These are phyloP conservation scores for Xyrauchen texanus DNA, from an alignment of 2,113 vertebrate species.

Conservation along the genomic window DNA sequence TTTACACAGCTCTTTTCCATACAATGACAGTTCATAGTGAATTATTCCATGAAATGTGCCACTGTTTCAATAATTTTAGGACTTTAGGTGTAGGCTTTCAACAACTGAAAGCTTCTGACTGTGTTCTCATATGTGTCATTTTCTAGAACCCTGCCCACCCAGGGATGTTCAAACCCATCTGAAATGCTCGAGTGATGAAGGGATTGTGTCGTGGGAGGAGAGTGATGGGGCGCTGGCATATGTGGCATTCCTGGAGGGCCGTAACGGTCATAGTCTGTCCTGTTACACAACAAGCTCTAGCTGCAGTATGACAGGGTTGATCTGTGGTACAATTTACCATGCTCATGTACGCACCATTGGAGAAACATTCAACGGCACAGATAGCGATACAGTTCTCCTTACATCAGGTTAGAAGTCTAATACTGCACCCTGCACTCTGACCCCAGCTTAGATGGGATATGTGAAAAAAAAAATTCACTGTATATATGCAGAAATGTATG, in stretches of 20 bases:
- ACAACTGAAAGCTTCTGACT: too few species aligned
- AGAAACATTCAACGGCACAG: constrained; percentile 60
- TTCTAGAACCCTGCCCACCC: constrained; percentile 75
- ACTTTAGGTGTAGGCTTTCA: neutral
- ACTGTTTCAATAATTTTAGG: too few species aligned
- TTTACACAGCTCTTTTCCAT: too few species aligned
- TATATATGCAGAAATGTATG: too few species aligned
- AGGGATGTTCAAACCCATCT: constrained; percentile 52
- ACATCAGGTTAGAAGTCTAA: constrained; percentile 62
- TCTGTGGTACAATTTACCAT: constrained; percentile 71
- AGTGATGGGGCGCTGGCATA: constrained; percentile 66
- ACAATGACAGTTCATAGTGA: too few species aligned
- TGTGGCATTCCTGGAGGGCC: constrained; percentile 55
- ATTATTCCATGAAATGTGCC: too few species aligned
- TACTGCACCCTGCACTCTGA: too few species aligned
- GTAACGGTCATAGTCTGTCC: constrained; percentile 61
- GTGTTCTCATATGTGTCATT: neutral
- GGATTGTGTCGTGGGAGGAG: constrained; percentile 67
- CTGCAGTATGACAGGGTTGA: constrained; percentile 67
- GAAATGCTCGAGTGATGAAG: constrained; percentile 47
- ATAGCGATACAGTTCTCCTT: constrained; percentile 58
- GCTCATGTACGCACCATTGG: constrained; percentile 62
- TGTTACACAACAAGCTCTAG: constrained; percentile 60
- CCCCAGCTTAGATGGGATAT: too few species aligned
- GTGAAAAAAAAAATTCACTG: too few species aligned